These are phyloP conservation scores for Pterocles burchelli DNA, from an alignment of 2,113 vertebrate genomes.

Conservation along the genomic window DNA sequence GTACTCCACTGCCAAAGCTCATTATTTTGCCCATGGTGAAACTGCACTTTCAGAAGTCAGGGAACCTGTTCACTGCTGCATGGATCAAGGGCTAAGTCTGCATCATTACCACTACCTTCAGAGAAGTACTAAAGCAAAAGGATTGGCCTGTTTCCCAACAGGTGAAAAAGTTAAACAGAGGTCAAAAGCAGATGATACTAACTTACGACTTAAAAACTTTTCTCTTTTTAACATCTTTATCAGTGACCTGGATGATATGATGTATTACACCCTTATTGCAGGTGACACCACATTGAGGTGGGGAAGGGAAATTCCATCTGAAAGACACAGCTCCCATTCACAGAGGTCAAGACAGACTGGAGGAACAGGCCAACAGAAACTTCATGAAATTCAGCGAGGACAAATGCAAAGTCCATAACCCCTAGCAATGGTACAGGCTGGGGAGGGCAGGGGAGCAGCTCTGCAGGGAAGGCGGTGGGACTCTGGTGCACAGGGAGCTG, in stretches of 20 bases:
- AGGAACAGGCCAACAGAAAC: neutral
- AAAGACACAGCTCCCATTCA: neutral
- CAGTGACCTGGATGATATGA: neutral
- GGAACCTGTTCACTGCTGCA: neutral
- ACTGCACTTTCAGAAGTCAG: neutral
- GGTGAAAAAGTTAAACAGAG: neutral
- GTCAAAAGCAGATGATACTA: neutral
- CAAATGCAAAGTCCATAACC: neutral
- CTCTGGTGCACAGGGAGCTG: neutral
- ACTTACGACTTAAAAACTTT: neutral
- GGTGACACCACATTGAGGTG: neutral
- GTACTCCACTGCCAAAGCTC: neutral
- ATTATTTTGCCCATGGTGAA: neutral
- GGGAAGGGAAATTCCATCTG: neutral
- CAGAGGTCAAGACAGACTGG: neutral
- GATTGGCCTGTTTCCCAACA: neutral
- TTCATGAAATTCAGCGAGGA: accelerated
- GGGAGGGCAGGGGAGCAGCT: neutral
- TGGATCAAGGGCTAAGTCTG: neutral
- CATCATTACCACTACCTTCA: neutral
- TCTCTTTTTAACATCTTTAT: neutral
- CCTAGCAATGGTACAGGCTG: accelerated
- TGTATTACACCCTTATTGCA: neutral
- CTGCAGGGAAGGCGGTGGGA: neutral
- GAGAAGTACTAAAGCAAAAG: neutral